A percentile compares a stretch with the other conserved stretches of the same genome.
These are phyloP conservation scores for Phasianus colchicus DNA, from an alignment of 2,113 vertebrate species.

Conservation along the genomic window DNA sequence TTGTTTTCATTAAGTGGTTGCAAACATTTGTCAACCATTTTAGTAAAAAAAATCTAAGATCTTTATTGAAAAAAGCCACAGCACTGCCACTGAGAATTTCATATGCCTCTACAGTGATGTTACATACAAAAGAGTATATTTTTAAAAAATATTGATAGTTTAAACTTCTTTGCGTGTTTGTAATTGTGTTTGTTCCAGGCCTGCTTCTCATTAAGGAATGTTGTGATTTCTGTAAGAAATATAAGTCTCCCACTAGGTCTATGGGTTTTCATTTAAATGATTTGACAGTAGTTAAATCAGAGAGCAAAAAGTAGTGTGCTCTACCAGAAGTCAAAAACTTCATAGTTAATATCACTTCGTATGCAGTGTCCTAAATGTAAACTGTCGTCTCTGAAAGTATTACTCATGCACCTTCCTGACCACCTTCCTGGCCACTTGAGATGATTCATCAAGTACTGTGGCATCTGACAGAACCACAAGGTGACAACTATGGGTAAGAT, in stretches of 20 bases:
- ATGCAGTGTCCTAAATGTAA: not conserved
- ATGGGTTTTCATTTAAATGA: not conserved
- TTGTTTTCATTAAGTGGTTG: conserved; percentile 30
- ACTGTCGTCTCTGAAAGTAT: not conserved
- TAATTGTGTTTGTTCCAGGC: not conserved
- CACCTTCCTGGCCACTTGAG: not conserved
- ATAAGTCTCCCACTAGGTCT: not conserved
- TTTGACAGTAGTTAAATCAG: not conserved
- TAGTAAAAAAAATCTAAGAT: not conserved
- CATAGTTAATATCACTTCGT: not conserved
- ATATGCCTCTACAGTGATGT: not conserved
- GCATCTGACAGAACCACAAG: not conserved
- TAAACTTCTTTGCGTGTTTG: not conserved
- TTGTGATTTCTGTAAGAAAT: not conserved
- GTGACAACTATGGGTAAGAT: not conserved
- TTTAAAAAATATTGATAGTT: not conserved
- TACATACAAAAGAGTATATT: not conserved
- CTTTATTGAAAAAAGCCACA: not conserved
- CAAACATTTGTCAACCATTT: not conserved
- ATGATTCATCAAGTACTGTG: not conserved
- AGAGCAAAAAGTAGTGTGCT: not conserved
- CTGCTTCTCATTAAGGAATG: not conserved
- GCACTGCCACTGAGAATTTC: not conserved
- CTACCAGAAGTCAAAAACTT: not conserved
- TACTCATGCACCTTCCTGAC: not conserved